Base-by-base conservation (phyloP, 2,888 invertebrate genomes). In the Tyria jacobaeae region DNA sequence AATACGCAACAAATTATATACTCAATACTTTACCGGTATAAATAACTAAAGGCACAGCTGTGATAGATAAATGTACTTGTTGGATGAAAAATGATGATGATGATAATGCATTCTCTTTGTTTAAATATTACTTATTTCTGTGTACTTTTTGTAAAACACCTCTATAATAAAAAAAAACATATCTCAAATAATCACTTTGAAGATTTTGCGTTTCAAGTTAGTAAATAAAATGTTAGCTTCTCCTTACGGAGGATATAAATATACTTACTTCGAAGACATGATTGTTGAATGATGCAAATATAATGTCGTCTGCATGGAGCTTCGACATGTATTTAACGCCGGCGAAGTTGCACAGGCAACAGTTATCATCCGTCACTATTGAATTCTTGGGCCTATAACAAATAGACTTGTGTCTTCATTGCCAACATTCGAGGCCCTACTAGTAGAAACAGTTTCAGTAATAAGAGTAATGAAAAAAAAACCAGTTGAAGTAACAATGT, bases 251-350 rank as follows among this genome's bases (percentile, higher is more conserved):
- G 10, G 21, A 44, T 35, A 48, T 24, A 47, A 0, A 15, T n/a
- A 34, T 62, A 78, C 88, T 81, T 86, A 97, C 97, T 95, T 97
- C 97, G 90, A 97, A 97, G 39, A 98, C 95, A 56, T 96, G 95
- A 89, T 98, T 98, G 83, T 97, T 96, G 90, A 98, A 98, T 7
- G 97, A 97, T 35, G 97, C 97, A 86, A 97, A 97, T 63, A 98
- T 94, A 76, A 98, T 96, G 86, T 98, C 97, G 73, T 97, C 96
- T 51, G 96, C 96, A 0, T 95, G 89, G 12, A 97, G 86, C 72
- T 96, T 95, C 1, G 97, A 97, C 80, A 97, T 95, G 82, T 96
- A 96, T 84, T 96, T 96, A 64, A 98, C 96, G 15, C 98, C 97
- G 6, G 98, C 97, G 62, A 97, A 95, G 89, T 98, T 96, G 89